A percentile compares a stretch with the other conserved stretches of the same genome.
These are phyloP conservation scores for Rhinoderma darwinii DNA, from an alignment of 2,113 vertebrate genomes.

Conservation along the genomic window DNA sequence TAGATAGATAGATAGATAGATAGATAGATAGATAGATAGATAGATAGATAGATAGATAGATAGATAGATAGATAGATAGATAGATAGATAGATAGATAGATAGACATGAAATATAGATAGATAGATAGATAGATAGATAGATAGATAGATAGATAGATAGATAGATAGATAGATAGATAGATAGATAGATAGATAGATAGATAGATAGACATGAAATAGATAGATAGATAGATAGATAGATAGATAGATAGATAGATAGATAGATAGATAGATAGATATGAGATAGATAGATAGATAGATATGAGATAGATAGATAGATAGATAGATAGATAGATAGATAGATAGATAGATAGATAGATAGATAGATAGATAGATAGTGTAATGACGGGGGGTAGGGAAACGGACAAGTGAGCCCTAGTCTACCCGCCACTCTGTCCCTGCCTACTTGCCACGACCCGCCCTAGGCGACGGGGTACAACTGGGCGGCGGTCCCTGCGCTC, in stretches of 20 bases:
- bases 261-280: constrained; percentile 3
- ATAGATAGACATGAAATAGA: neutral
- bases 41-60: neutral
- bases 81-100: neutral
- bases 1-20: neutral
- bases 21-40: neutral
- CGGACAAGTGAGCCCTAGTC: too few species aligned
- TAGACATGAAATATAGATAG: too few species aligned
- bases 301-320: too few species aligned
- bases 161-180: neutral
- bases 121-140: too few species aligned
- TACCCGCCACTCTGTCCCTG: too few species aligned
- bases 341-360: neutral
- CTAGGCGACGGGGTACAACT: too few species aligned
- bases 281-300: too few species aligned
- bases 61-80: neutral
- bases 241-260: neutral
- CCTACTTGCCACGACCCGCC: too few species aligned
- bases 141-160: too few species aligned
- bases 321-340: neutral
- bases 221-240: neutral
- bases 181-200: neutral
- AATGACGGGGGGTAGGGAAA: too few species aligned
- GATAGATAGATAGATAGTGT: neutral
- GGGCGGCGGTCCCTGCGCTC: too few species aligned